Evolutionary conservation across 2,888 invertebrate species (phyloP), one percentile per base, ranked within the genome.

Genomic region (Tetranychus piercei): DNA sequence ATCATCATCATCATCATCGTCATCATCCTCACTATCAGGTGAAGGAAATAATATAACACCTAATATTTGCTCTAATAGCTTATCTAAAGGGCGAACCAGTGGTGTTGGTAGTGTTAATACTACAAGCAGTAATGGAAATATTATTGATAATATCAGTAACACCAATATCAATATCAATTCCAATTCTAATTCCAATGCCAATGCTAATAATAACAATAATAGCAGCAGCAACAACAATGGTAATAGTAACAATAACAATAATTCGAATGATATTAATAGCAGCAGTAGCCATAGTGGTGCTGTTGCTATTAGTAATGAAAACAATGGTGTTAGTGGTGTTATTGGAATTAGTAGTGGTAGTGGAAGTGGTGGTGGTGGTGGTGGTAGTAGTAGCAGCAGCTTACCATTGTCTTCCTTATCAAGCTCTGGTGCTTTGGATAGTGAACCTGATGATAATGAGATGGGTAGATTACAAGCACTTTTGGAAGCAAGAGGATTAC

Each of bases 381-480:
- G 55, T 5, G 6, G 55, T 55, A 15, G 55, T 11, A 55, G 55
- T 55, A 15, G 55, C 2, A 55, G 55, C 15, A 15, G 55, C 6
- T 11, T 11, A 4, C 34, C 34, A 4, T 34, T 34, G 34, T 66
- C 66, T n/a, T 66, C 66, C 20, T 66, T 66, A 20, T 66, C 66
- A 4, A 22, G 20, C 11, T 15, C 18, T 43, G 71, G 43, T 23
- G 15, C 43, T 43, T 20, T 71, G 34, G 82, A 81, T 73, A 79
- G 79, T 75, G 89, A 90, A 81, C 88, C 89, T 79, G 95, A 95
- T 84, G 94, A 95, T 82, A 91, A 91, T 80, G 95, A 96, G 84
- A 94, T 96, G 82, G 94, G 95, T 66, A 88, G 95, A 73, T 86
- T 96, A 76, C 95, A 96, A 83, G 95, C 95, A 43, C 84, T 96